A percentile compares a stretch with the other conserved stretches of the same genome.
Conservation (phyloP, 2,888 invertebrate species). For the Eretmocerus hayati region DNA sequence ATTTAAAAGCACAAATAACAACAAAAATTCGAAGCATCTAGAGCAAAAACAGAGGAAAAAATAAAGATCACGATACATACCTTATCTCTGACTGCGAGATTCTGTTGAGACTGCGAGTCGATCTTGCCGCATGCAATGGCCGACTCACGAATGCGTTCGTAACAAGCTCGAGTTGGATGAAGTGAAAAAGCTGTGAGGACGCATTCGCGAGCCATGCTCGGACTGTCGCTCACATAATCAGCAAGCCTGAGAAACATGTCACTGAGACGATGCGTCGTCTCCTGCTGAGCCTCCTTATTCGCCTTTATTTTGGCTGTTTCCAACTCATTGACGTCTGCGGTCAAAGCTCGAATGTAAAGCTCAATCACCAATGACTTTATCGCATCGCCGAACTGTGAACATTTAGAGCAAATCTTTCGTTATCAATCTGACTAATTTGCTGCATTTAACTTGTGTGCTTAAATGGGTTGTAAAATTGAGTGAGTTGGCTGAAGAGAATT, state of each 20-base stretch:
- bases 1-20: too few relatives aligned
- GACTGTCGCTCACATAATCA: conserved; percentile 52
- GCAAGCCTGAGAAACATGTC: conserved; percentile 60
- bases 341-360: conserved; percentile 66
- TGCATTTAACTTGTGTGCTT: not conserved
- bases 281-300: conserved; percentile 50
- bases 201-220: conserved; percentile 63
- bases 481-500: too few relatives aligned
- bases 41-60: too few relatives aligned
- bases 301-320: conserved; percentile 59
- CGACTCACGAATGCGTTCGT: conserved; percentile 51
- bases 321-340: conserved; percentile 69
- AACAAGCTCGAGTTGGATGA: conserved; percentile 58
- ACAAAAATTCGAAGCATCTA: too few relatives aligned
- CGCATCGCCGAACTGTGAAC: conserved; percentile 51
- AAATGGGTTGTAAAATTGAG: not conserved
- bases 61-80: too few relatives aligned
- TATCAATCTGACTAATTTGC: not conserved
- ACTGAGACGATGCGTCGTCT: conserved; percentile 52
- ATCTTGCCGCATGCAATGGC: conserved; percentile 50
- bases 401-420: conserved; percentile 1
- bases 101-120: too few relatives aligned
- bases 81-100: too few relatives aligned
- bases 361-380: conserved; percentile 64
- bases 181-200: conserved; percentile 69